phyloP scores from a whole-genome alignment of 2,888 invertebrate species.

The Nymphalis c-album region DNA sequence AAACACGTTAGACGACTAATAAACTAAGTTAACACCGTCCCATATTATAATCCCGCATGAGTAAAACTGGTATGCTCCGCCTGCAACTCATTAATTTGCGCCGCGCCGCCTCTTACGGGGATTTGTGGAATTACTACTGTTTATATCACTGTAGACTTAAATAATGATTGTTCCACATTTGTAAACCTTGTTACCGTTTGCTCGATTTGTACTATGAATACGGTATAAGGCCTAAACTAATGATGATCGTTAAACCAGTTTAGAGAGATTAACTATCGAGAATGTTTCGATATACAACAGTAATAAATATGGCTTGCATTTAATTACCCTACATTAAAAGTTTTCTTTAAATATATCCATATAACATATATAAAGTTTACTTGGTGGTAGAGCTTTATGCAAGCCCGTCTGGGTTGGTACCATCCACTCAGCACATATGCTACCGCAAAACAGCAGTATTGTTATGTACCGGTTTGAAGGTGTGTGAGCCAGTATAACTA shows the following conservation, averaged over 20 bases:
- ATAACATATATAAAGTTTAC: too few species aligned
- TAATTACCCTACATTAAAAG: not conserved
- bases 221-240: constrained; percentile 30
- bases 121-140: constrained; percentile 71
- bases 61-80: constrained; percentile 54
- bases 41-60: constrained; percentile 62
- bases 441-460: too few species aligned
- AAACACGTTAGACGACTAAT: constrained; percentile 44
- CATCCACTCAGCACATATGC: too few species aligned
- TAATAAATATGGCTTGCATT: not conserved
- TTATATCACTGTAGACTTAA: constrained; percentile 62
- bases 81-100: constrained; percentile 65
- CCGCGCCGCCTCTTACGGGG: constrained; percentile 58
- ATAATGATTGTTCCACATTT: constrained; percentile 53
- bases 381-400: too few species aligned
- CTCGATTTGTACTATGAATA: constrained; percentile 34
- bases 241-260: constrained; percentile 30
- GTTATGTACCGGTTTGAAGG: too few species aligned
- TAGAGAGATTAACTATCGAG: constrained; percentile 29
- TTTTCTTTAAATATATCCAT: not conserved
- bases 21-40: constrained; percentile 59
- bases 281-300: constrained; percentile 13
- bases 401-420: too few species aligned
- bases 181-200: constrained; percentile 34
- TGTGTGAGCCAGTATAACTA: too few species aligned